These are phyloP conservation scores for Pogonomyrmex barbatus DNA, from an alignment of 1,140 invertebrate species.

Conservation along the genomic window DNA sequence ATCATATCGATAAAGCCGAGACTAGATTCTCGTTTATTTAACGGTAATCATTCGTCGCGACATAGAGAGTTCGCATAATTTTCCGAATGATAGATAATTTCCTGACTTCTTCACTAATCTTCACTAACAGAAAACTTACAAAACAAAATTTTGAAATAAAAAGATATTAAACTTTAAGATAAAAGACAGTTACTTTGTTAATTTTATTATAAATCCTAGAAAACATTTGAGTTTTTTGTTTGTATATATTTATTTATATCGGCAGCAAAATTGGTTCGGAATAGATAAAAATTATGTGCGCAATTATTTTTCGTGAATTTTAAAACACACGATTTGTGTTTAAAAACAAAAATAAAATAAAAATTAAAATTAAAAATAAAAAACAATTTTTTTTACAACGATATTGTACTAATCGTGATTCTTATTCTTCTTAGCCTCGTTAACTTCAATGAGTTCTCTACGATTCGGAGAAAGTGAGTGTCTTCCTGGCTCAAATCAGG, in stretches of 20 bases:
- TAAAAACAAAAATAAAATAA: background rate
- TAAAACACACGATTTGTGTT: background rate
- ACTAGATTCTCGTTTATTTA: conserved; percentile 39
- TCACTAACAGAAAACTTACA: background rate
- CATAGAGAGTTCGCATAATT: conserved; percentile 17
- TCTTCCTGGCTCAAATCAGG: background rate
- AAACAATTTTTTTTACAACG: background rate
- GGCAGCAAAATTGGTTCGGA: background rate
- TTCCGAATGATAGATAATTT: background rate
- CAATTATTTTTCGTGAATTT: background rate
- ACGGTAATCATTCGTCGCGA: background rate
- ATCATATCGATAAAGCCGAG: conserved; percentile 15
- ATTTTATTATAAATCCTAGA: conserved; percentile 5
- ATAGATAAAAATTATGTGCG: background rate
- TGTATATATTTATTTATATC: background rate
- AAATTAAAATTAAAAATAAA: background rate
- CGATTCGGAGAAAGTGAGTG: conserved; percentile 2
- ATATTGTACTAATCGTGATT: background rate
- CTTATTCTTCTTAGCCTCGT: background rate
- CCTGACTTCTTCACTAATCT: background rate
- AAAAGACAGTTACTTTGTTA: background rate
- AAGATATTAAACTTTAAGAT: background rate
- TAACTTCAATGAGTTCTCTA: conserved; percentile 17
- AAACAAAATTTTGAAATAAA: background rate
- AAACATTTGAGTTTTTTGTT: background rate